These are phyloP conservation scores for Eucera pruinosa DNA, from an alignment of 2,888 invertebrate species.

Conservation along the genomic window DNA sequence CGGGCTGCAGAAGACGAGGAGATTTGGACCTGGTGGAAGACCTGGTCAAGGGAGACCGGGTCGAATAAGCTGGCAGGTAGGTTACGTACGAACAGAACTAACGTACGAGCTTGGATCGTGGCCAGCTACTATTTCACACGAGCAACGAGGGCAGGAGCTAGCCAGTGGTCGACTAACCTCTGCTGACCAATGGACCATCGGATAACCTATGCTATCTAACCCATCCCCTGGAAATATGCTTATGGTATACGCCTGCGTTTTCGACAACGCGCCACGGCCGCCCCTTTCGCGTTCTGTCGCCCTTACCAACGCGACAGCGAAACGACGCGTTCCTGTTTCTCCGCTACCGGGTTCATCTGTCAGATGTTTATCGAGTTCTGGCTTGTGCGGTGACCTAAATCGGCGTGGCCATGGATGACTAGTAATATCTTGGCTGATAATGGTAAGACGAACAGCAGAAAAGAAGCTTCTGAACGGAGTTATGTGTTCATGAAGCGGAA, in stretches of 20 bases:
- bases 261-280: conserved; percentile 63
- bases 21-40: conserved; percentile 26
- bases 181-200: conserved; percentile 81
- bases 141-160: conserved; percentile 70
- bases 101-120: conserved; percentile 81
- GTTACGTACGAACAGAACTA: conserved; percentile 81
- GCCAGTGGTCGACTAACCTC: conserved; percentile 76
- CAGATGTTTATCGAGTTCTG: conserved; percentile 13
- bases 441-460: no score
- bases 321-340: conserved; percentile 9
- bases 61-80: conserved; percentile 75
- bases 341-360: background rate
- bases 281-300: conserved; percentile 54
- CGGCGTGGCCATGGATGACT: no score
- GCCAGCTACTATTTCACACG: conserved; percentile 82
- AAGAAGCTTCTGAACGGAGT: no score
- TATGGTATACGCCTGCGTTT: conserved; percentile 72
- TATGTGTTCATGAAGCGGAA: no score
- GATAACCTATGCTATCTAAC: conserved; percentile 79
- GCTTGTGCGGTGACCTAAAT: background rate
- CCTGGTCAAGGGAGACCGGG: conserved; percentile 32
- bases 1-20: conserved; percentile 9
- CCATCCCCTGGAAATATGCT: conserved; percentile 80
- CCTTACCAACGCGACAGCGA: conserved; percentile 16
- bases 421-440: no score